Conservation (phyloP, 2,888 invertebrate genomes). For the Thecocarcelia acutangulata region DNA sequence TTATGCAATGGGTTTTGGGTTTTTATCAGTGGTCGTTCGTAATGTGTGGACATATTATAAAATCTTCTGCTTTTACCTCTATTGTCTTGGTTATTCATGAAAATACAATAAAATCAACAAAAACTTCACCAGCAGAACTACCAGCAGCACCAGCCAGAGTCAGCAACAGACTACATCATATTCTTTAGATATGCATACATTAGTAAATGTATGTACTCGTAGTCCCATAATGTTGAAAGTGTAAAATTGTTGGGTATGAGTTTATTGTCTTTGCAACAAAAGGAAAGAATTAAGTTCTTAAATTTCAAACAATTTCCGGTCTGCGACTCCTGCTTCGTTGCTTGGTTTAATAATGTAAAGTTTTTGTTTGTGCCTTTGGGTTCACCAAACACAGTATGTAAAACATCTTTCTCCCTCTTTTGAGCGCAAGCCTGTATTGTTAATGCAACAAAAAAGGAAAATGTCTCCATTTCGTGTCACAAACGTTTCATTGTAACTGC, state of each 20-base stretch:
- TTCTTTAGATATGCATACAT: neutral
- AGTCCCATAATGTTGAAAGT: neutral
- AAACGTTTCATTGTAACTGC: constrained; percentile 15
- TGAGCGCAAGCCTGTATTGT: neutral
- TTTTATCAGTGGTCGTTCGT: constrained; percentile 21
- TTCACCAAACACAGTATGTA: neutral
- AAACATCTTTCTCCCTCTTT: constrained; percentile 21
- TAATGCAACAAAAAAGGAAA: neutral
- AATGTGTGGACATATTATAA: constrained; percentile 20
- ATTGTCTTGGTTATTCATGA: constrained; percentile 33
- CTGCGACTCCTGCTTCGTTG: constrained; percentile 33
- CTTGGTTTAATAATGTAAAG: neutral
- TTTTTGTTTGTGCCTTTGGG: neutral
- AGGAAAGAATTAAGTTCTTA: constrained; percentile 49
- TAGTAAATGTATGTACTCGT: neutral
- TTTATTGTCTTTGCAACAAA: constrained; percentile 41
- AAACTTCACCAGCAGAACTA: constrained; percentile 1
- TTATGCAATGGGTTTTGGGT: neutral
- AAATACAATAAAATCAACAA: constrained; percentile 14
- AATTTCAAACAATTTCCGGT: constrained; percentile 66
- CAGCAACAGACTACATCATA: constrained; percentile 25
- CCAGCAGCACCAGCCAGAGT: constrained; percentile 9
- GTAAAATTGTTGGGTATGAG: constrained; percentile 17
- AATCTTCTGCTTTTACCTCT: constrained; percentile 20
- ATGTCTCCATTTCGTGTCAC: constrained; percentile 2